These are phyloP conservation scores for Rhynchophorus ferrugineus DNA, from an alignment of 1,140 invertebrate species.

Conservation along the genomic window DNA sequence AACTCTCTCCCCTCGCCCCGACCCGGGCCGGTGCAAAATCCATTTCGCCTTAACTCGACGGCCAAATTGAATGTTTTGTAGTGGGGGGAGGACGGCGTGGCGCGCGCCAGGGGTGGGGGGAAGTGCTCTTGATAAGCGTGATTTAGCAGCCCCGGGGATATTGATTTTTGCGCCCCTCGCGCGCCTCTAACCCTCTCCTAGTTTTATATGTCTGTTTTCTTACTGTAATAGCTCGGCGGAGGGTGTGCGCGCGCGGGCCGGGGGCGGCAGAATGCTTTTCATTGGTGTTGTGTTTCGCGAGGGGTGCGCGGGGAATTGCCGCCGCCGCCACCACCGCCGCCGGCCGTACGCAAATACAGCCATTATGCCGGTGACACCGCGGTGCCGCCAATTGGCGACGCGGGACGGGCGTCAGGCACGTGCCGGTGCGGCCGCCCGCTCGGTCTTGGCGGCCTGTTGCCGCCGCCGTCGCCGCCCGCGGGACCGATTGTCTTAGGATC, in stretches of 20 bases:
- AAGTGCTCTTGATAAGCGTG: slow-evolving; percentile 64
- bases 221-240: slow-evolving; percentile 43
- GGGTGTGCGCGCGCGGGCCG: slow-evolving; percentile 37
- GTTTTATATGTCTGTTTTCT: slow-evolving; percentile 47
- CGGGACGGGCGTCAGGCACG: slow-evolving; percentile 1
- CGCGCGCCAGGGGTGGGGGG: slow-evolving; percentile 44
- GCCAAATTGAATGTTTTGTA: slow-evolving; percentile 43
- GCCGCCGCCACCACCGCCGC: slow-evolving; percentile 12
- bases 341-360: slow-evolving; percentile 40
- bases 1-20: background rate
- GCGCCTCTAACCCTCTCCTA: slow-evolving; percentile 42
- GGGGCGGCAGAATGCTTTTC: slow-evolving; percentile 38
- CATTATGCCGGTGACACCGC: slow-evolving; percentile 36
- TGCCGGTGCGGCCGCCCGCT: slow-evolving; percentile 36
- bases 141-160: slow-evolving; percentile 64
- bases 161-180: slow-evolving; percentile 54
- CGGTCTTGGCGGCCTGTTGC: slow-evolving; percentile 12
- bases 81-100: slow-evolving; percentile 40
- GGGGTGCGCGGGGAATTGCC: slow-evolving; percentile 25
- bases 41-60: slow-evolving; percentile 42
- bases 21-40: slow-evolving; percentile 46
- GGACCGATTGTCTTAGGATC: slow-evolving; percentile 20
- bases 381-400: slow-evolving; percentile 15
- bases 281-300: slow-evolving; percentile 41
- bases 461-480: slow-evolving; percentile 7